phyloP scores from a whole-genome alignment of 2,888 invertebrate species.

The Quadroppia sp. region DNA sequence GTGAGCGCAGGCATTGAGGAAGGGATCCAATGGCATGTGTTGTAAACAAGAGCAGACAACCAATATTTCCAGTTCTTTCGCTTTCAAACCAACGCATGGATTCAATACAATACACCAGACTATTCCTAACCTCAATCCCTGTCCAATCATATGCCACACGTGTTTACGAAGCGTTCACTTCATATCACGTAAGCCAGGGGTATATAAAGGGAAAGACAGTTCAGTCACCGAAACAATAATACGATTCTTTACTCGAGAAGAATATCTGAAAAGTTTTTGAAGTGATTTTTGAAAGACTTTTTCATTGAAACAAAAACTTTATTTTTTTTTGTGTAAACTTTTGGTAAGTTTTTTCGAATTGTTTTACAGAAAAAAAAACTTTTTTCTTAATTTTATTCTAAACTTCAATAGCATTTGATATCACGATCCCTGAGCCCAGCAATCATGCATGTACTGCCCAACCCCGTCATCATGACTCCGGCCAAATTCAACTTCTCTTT shows the following conservation, averaged over 20 bases:
- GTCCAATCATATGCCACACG: constrained; percentile 3
- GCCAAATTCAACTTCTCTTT: not conserved
- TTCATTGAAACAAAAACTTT: too few relatives aligned
- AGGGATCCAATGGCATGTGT: too few relatives aligned
- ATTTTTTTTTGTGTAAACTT: too few relatives aligned
- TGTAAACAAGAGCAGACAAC: too few relatives aligned
- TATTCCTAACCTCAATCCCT: not conserved
- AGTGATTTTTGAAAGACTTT: too few relatives aligned
- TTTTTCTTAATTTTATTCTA: too few relatives aligned
- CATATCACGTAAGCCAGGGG: constrained; percentile 20
- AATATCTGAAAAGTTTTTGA: not conserved
- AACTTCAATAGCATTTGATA: not conserved
- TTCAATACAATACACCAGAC: not conserved
- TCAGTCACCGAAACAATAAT: constrained; percentile 4
- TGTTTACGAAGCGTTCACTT: not conserved
- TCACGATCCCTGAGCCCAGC: not conserved
- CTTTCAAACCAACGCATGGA: too few relatives aligned
- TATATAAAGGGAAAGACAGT: not conserved
- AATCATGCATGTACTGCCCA: not conserved
- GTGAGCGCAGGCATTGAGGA: too few relatives aligned
- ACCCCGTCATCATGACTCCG: not conserved
- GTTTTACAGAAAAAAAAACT: too few relatives aligned
- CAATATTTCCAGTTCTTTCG: too few relatives aligned
- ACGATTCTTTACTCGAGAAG: not conserved
- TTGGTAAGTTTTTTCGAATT: too few relatives aligned